Conservation (phyloP, 2,797 vertebrate species). For the Labeo calbasu region DNA sequence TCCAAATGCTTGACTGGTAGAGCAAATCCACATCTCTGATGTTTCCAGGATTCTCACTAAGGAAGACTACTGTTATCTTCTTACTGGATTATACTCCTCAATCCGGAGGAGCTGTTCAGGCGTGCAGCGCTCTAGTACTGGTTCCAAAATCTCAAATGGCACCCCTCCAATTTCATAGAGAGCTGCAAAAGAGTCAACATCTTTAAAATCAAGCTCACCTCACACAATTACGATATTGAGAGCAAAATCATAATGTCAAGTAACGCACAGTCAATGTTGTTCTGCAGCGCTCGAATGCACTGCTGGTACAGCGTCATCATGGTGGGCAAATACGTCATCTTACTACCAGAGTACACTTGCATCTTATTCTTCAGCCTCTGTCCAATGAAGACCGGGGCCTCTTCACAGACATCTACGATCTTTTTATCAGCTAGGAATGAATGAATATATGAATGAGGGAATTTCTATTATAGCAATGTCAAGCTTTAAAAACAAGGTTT, state of each 20-base stretch:
- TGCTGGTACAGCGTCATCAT: constrained; percentile 89
- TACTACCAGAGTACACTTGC: constrained; percentile 90
- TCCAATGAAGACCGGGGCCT: constrained; percentile 78
- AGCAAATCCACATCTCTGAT: too few relatives aligned
- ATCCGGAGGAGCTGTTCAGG: constrained; percentile 86
- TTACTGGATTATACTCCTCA: constrained; percentile 90
- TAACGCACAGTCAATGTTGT: constrained; percentile 88
- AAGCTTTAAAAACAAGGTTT: not conserved
- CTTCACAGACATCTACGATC: constrained; percentile 65
- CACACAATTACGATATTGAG: not conserved
- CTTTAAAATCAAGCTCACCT: not conserved
- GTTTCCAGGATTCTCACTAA: not conserved
- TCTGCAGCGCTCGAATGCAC: constrained; percentile 88
- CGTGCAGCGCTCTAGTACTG: constrained; percentile 87
- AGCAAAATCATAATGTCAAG: not conserved
- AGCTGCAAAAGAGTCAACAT: constrained; percentile 68
- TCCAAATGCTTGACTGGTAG: not conserved
- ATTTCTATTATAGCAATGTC: not conserved
- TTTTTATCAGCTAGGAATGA: constrained; percentile 63
- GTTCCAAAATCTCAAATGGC: constrained; percentile 90
- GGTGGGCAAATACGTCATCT: constrained; percentile 79
- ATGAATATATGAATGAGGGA: not conserved
- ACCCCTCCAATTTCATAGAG: constrained; percentile 88
- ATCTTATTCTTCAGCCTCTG: constrained; percentile 87
- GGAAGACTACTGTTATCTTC: constrained; percentile 49